Conservation (phyloP, 1,140 invertebrate genomes). For the Atta cephalotes region DNA sequence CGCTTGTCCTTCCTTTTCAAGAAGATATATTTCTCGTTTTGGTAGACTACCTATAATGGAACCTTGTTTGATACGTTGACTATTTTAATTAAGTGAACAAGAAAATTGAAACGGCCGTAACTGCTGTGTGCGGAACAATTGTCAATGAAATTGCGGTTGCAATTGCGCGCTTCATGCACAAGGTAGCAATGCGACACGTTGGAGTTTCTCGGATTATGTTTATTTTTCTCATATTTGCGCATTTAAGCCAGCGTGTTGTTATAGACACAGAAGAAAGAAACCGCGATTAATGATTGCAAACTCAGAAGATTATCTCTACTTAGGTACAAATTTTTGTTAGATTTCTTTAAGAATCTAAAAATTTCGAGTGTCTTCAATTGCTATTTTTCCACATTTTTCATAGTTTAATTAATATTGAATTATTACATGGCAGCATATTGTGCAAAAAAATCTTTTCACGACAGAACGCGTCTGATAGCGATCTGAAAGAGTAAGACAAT, state of each 20-base stretch:
- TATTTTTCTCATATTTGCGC: constrained; percentile 8
- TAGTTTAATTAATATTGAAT: not conserved
- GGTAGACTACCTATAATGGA: constrained; percentile 5
- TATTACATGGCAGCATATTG: not conserved
- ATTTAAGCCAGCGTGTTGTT: constrained; percentile 19
- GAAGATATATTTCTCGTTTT: constrained; percentile 36
- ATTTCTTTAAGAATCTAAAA: not conserved
- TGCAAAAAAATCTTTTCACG: not conserved
- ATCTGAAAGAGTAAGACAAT: constrained; percentile 49
- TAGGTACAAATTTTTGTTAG: not conserved
- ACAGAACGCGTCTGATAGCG: constrained; percentile 17
- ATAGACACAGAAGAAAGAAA: constrained; percentile 41
- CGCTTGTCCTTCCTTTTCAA: not conserved
- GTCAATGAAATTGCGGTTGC: constrained; percentile 69
- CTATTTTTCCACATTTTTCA: not conserved
- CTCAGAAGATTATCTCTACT: constrained; percentile 14
- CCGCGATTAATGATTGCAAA: not conserved
- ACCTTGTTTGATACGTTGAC: not conserved
- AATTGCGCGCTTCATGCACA: not conserved
- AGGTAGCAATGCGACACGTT: not conserved
- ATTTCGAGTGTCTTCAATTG: not conserved
- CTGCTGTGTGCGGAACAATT: constrained; percentile 48
- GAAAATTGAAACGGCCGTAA: constrained; percentile 26
- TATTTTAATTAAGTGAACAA: constrained; percentile 63
- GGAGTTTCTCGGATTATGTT: constrained; percentile 37